A percentile compares a stretch with the other conserved stretches of the same genome.
Conservation (phyloP, 1,140 invertebrate genomes). For the Caerostris extrusa region DNA sequence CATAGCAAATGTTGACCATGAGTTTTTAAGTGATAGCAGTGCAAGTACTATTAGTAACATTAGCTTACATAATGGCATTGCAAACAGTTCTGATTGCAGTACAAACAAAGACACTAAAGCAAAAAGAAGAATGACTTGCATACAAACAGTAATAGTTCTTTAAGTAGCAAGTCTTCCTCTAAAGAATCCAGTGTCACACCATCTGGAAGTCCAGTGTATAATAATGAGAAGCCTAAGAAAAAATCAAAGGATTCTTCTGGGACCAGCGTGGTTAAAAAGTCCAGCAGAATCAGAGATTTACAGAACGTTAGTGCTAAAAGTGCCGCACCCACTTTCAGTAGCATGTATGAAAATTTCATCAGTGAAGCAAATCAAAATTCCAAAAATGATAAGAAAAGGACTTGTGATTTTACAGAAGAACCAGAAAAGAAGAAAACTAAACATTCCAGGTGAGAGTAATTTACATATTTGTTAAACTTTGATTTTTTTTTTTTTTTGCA, state of each 20-base stretch:
- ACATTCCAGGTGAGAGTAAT: slow-evolving; percentile 66
- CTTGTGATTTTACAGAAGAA: slow-evolving; percentile 15
- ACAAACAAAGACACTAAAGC: slow-evolving; percentile 45
- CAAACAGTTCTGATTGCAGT: slow-evolving; percentile 5
- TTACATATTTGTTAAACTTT: too few relatives aligned
- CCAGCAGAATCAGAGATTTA: not conserved
- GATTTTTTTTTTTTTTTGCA: too few relatives aligned
- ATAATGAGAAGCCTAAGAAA: slow-evolving; percentile 74
- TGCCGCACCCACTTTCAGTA: slow-evolving; percentile 70
- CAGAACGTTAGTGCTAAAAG: slow-evolving; percentile 23
- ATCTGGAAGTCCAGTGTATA: slow-evolving; percentile 80
- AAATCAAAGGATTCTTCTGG: slow-evolving; percentile 45
- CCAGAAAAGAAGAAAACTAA: slow-evolving; percentile 72
- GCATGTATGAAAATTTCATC: slow-evolving; percentile 77
- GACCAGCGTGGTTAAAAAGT: not conserved
- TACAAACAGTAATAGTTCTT: slow-evolving; percentile 41
- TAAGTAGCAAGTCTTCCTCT: slow-evolving; percentile 83
- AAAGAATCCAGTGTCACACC: slow-evolving; percentile 81
- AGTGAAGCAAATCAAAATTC: not conserved
- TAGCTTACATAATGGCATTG: slow-evolving; percentile 47
- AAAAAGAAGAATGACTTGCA: slow-evolving; percentile 56
- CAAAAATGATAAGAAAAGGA: slow-evolving; percentile 41
- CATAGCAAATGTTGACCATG: slow-evolving; percentile 58
- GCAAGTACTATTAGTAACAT: slow-evolving; percentile 68
- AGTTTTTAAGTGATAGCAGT: slow-evolving; percentile 70